These are phyloP conservation scores for Monopis laevigella DNA, from an alignment of 2,888 invertebrate species.

Conservation along the genomic window DNA sequence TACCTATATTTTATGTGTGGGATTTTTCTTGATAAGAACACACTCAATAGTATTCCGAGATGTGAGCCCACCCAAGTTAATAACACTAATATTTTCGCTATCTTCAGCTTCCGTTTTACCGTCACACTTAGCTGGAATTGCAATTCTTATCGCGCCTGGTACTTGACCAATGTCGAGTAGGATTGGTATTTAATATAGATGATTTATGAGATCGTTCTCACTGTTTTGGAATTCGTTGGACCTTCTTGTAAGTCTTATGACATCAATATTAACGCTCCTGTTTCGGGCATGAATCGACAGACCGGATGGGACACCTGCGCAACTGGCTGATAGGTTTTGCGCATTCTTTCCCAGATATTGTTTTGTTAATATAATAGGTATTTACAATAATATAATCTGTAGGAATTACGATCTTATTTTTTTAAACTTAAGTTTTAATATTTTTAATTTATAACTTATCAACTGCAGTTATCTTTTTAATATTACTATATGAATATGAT, in stretches of 20 bases:
- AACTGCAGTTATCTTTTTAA: not conserved
- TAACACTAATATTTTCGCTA: conserved; percentile 3
- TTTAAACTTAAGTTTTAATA: too few species aligned
- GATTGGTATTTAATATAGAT: too few species aligned
- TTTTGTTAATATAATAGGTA: too few species aligned
- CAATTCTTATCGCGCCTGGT: not conserved
- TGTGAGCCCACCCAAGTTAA: conserved; percentile 47
- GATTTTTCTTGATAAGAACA: conserved; percentile 63
- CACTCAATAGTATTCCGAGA: too few species aligned
- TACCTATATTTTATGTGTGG: conserved; percentile 34
- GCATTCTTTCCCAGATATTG: conserved; percentile 16
- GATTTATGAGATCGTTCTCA: too few species aligned
- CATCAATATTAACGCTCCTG: conserved; percentile 16
- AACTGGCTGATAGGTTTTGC: conserved; percentile 12
- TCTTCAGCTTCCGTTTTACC: not conserved
- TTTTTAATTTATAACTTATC: not conserved
- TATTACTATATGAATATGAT: too few species aligned
- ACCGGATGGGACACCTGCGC: conserved; percentile 61
- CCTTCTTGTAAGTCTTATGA: conserved; percentile 7
- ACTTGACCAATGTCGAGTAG: not conserved
- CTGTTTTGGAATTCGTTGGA: not conserved
- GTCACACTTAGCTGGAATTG: conserved; percentile 1
- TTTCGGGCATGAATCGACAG: conserved; percentile 42
- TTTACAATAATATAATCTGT: too few species aligned
- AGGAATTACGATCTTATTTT: too few species aligned